phyloP scores from a whole-genome alignment of 2,797 vertebrate species.

The Bryconaethiops microstoma region DNA sequence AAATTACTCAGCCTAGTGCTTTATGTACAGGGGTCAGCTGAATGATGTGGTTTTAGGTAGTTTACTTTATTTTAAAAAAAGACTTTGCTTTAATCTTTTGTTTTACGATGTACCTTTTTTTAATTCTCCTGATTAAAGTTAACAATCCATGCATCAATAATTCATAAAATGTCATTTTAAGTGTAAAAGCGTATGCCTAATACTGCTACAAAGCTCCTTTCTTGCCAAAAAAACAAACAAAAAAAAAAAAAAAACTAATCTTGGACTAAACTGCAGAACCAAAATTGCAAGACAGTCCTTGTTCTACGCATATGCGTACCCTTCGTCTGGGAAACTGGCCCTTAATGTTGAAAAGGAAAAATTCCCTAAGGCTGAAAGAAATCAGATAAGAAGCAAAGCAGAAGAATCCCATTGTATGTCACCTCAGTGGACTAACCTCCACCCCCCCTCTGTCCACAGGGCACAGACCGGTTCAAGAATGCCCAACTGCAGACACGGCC shows the following conservation, averaged over 20 bases:
- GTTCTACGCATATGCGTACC: neutral
- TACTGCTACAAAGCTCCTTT: neutral
- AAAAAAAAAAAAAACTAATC: neutral
- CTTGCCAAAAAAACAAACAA: neutral
- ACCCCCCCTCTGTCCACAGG: slow-evolving; percentile 15
- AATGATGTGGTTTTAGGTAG: neutral
- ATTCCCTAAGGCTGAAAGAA: too few species aligned
- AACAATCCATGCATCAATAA: neutral
- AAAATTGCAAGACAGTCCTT: neutral
- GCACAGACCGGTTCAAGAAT: slow-evolving; percentile 36
- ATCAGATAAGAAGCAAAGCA: neutral
- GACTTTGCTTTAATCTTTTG: neutral
- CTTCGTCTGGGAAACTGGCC: neutral
- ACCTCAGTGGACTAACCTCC: slow-evolving; percentile 11
- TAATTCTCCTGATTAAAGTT: neutral
- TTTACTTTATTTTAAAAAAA: neutral
- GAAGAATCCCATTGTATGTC: slow-evolving; percentile 3
- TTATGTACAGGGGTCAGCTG: neutral
- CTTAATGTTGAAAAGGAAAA: neutral
- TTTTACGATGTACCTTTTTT: neutral
- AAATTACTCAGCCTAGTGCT: slow-evolving; percentile 10
- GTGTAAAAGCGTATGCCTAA: neutral
- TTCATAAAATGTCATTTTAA: neutral
- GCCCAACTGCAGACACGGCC: slow-evolving; percentile 30
- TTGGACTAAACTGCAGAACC: neutral